Percentiles rank a stretch among this genome's conserved stretches.
phyloP scores from a whole-genome alignment of 2,113 vertebrate genomes.

The Brachyhypopomus gauderio region DNA sequence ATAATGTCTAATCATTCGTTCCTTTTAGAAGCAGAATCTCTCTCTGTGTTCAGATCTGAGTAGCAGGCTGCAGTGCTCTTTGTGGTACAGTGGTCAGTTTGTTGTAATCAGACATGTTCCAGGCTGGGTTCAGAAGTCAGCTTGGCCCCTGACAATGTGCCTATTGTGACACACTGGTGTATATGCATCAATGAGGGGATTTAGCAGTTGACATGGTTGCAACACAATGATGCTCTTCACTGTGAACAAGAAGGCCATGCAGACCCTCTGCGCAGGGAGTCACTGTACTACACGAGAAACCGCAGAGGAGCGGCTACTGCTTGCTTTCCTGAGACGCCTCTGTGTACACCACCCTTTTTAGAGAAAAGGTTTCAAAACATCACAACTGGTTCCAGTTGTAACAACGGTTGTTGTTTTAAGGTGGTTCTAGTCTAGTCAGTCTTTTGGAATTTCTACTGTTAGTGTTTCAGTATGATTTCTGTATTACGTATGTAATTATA shows the following conservation, averaged over 20 bases:
- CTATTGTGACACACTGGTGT: conserved; percentile 71
- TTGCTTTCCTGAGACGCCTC: conserved; percentile 22
- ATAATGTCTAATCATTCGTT: conserved; percentile 24
- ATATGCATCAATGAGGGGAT: conserved; percentile 78
- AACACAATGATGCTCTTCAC: conserved; percentile 77
- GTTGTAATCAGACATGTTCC: conserved; percentile 71
- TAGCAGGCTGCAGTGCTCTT: conserved; percentile 59
- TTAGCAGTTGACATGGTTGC: conserved; percentile 75
- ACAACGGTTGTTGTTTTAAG: neutral
- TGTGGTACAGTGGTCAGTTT: conserved; percentile 59
- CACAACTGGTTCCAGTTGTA: conserved; percentile 7
- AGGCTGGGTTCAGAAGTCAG: conserved; percentile 75
- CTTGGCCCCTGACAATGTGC: conserved; percentile 69
- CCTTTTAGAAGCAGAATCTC: conserved; percentile 17
- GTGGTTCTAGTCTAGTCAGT: neutral
- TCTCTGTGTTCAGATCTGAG: conserved; percentile 32
- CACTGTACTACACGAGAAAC: conserved; percentile 35
- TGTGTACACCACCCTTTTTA: conserved; percentile 9
- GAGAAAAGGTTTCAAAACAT: conserved; percentile 1
- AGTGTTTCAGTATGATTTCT: neutral
- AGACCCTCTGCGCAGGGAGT: conserved; percentile 45
- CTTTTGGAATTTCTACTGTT: neutral
- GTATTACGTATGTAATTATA: neutral
- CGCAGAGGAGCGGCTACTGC: neutral
- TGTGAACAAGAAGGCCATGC: conserved; percentile 67